Percentiles rank a stretch among this genome's conserved stretches.
Conservation (phyloP, 2,888 invertebrate species). For the Macrosiphum euphorbiae region DNA sequence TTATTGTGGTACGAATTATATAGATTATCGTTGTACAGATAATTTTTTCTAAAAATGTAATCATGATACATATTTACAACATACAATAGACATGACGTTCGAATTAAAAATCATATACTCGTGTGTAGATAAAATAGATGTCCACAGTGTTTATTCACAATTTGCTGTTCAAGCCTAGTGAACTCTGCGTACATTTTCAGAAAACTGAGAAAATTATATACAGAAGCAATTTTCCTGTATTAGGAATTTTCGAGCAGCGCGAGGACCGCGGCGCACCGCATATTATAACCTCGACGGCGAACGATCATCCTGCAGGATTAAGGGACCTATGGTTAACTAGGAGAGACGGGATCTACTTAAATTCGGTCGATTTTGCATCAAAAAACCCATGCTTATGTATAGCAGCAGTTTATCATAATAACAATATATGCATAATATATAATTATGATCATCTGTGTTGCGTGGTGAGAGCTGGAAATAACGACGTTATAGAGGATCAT, state of each 20-base stretch:
- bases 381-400: too few species aligned
- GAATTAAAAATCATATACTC: not conserved
- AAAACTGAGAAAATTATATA: not conserved
- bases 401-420: too few species aligned
- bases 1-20: not conserved
- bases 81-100: not conserved
- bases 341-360: too few species aligned
- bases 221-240: not conserved
- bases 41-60: not conserved
- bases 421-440: not conserved
- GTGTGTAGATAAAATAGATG: not conserved
- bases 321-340: not conserved
- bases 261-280: not conserved
- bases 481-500: not conserved
- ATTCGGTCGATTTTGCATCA: too few species aligned
- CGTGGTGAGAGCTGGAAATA: not conserved
- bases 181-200: not conserved
- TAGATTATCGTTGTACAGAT: not conserved
- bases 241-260: not conserved
- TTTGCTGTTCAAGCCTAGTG: not conserved
- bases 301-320: not conserved
- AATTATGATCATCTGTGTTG: not conserved
- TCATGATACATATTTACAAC: not conserved
- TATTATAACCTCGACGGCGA: not conserved
- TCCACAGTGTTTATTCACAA: not conserved